Base-by-base conservation (phyloP, 1,140 invertebrate genomes). In the Bombus ignitus region DNA sequence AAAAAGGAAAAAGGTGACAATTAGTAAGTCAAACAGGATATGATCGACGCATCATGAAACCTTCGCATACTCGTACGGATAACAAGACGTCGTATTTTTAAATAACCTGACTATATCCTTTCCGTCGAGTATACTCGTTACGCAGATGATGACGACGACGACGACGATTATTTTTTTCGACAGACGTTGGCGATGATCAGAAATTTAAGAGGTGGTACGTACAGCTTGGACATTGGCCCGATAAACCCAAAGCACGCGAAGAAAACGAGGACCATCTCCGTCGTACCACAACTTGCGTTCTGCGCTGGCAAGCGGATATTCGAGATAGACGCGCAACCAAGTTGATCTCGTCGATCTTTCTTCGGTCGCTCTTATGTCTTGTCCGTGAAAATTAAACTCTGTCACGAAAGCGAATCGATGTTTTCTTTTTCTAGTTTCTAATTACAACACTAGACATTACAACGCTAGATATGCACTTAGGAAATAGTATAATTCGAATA, bases 201-300 rank as follows among this genome's bases (percentile, higher is more conserved):
- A 87, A 95, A 95, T 83, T 93, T 96, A 74, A 93, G 91, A 35
- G 94, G 94, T 18, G 94, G 92, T 4, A 92, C 96, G 37, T 96
- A 96, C 72, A 92, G 91, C 32, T 92, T 96, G 77, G 95, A 96
- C 85, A 92, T 95, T 78, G 95, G 95, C 32, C 95, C 94, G 2
- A 28, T 88, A 3, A 71, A 79, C 13, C 66, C 83, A 10, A 92
- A 86, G 57, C 80, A 73, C 39, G 42, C 66, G 3, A 92, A 89
- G 82, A 86, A 82, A 74, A 68, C 42, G 2, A 81, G 68, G 53
- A 44, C 44, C n/a, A 1, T 28, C 18, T 47, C 79, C 62, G 1
- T 77, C n/a, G 59, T 93, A 12, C 92, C 92, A 3, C 92, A 90
- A 42, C 84, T 93, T 15, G 90, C 89, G 15, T 92, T 93, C 72